phyloP scores from a whole-genome alignment of 2,113 vertebrate genomes.

The Rallus limicola region DNA sequence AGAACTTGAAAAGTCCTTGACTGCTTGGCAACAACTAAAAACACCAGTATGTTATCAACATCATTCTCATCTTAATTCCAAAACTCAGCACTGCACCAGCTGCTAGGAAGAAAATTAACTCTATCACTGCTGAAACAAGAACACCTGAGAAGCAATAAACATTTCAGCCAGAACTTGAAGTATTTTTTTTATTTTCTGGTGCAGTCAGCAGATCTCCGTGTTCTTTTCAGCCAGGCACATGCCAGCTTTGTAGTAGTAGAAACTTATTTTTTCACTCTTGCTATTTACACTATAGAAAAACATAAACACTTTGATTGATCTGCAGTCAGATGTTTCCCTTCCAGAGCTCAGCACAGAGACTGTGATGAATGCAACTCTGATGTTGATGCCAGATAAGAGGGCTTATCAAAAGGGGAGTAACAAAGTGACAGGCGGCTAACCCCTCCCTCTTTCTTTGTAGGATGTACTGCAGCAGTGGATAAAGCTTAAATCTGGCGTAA shows the following conservation, averaged over 20 bases:
- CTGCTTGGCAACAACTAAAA: too few species aligned
- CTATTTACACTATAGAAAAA: background rate
- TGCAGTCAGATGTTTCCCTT: background rate
- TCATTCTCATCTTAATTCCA: too few species aligned
- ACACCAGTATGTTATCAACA: too few species aligned
- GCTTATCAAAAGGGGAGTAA: background rate
- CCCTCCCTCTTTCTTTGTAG: background rate
- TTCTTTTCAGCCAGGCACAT: background rate
- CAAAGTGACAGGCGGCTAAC: background rate
- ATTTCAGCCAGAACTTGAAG: background rate
- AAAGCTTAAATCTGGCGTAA: conserved; percentile 7
- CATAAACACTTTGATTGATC: background rate
- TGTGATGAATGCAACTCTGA: background rate
- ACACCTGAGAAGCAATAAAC: background rate
- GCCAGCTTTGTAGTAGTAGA: background rate
- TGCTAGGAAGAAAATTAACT: too few species aligned
- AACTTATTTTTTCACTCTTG: background rate
- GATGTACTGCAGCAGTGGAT: background rate
- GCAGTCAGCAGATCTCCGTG: background rate
- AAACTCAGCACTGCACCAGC: too few species aligned
- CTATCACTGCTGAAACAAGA: too few species aligned
- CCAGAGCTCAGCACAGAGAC: background rate
- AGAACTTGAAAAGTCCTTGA: too few species aligned
- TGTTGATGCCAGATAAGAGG: background rate
- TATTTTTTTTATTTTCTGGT: background rate